Conservation (phyloP, 2,797 vertebrate genomes). For the Hirundo rustica region DNA sequence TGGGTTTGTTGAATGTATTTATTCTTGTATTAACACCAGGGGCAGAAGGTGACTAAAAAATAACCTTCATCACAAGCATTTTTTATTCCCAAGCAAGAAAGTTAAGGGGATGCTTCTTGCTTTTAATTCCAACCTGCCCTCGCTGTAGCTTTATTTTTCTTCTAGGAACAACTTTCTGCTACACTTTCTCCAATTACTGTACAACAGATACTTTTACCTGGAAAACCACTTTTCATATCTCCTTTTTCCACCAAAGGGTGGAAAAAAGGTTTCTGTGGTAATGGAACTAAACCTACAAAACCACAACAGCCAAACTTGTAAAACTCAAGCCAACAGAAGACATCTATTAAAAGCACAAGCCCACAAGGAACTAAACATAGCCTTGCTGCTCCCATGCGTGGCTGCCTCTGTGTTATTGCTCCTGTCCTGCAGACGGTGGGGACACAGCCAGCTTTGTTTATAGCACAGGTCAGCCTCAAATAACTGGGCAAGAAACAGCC, state of each 20-base stretch:
- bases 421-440: not conserved
- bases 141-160: not conserved
- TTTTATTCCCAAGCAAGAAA: not conserved
- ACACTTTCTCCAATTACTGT: not conserved
- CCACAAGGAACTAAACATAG: not conserved
- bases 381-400: rapidly evolving
- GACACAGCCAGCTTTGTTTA: not conserved
- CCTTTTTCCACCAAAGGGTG: not conserved
- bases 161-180: not conserved
- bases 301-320: not conserved
- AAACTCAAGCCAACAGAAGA: not conserved
- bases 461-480: not conserved
- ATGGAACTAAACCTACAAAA: not conserved
- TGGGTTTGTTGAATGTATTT: not conserved
- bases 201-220: not conserved
- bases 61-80: not conserved
- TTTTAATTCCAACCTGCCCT: not conserved
- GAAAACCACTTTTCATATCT: not conserved
- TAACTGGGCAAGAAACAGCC: not conserved
- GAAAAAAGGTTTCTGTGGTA: not conserved
- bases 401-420: not conserved
- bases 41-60: not conserved
- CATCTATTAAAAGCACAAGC: not conserved
- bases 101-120: not conserved
- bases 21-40: not conserved